Base-by-base conservation (phyloP, 2,888 invertebrate genomes). In the Prenolepis imparis region DNA sequence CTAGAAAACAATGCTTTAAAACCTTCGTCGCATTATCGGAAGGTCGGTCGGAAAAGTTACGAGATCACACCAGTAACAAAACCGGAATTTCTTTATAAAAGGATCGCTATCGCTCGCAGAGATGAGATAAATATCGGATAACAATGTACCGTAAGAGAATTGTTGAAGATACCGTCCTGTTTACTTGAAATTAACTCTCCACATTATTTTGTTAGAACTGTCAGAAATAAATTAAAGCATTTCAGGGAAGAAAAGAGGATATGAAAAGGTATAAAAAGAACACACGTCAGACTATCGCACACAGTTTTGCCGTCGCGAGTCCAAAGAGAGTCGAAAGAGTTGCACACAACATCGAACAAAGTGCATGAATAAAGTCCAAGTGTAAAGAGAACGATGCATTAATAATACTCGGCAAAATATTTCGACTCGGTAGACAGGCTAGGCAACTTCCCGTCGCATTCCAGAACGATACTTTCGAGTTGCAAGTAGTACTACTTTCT, bases 401-500 rank as follows among this genome's bases (percentile, higher is more conserved):
- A 48, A 61, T 59, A 68, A 70, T 57, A 44, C 18, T 36, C n/a
- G 8, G 8, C 6, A 39, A 55, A 57, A 74, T n/a, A 8, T 68
- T 24, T 44, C 15, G 32, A 68, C 18, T 59, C 44, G 4, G 21
- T 32, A 41, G 21, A 66, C 39, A n/a, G 9, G 12, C 15, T 59
- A 24, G 32, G 8, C 21, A 44, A 44, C 12, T 68, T 78, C 36
- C 44, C 24, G 11, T 57, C n/a, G 12, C 78, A 59, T 59, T 78
- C 32, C 18, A 59, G 39, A n/a, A 67, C 66, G 55, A 57, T 41
- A 28, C 44, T 68, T 78, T 59, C 70, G 28, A 80, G 18, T 55
- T 41, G 2, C 21, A 57, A 66, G 41, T 48, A 48, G 78, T 70
- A 70, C 78, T 68, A 61, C 59, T 80, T 80, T 80, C 78, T 59